Conservation (phyloP, 2,113 vertebrate genomes). For the Limanda limanda region DNA sequence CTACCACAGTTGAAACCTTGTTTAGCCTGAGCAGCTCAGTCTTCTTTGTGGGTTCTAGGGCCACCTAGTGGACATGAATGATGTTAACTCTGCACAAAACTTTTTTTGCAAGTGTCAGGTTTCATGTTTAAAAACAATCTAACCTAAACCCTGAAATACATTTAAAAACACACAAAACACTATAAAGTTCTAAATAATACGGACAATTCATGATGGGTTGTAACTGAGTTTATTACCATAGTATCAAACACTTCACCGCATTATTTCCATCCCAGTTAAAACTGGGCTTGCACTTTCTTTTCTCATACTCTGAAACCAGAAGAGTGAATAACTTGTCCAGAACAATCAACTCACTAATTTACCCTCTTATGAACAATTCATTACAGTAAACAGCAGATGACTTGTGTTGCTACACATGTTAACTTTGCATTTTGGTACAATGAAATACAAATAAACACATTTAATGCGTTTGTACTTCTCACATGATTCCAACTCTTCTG, state of each 20-base stretch:
- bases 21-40: neutral
- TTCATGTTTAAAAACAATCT: neutral
- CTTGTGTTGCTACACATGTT: neutral
- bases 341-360: conserved; percentile 6
- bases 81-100: neutral
- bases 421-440: neutral
- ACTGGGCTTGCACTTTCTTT: conserved; percentile 13
- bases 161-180: neutral
- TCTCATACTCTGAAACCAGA: conserved; percentile 9
- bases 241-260: conserved; percentile 62
- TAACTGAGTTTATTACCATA: conserved; percentile 71
- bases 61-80: conserved; percentile 53
- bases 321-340: neutral
- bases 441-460: conserved; percentile 8
- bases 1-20: neutral
- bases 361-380: conserved; percentile 27
- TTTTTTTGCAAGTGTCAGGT: too few species aligned
- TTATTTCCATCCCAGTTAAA: conserved; percentile 15
- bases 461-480: neutral
- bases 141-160: neutral
- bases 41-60: neutral
- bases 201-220: conserved; percentile 24
- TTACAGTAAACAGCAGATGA: conserved; percentile 40
- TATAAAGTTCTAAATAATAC: neutral
- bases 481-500: neutral